These are phyloP conservation scores for Microtus oregoni DNA, from an alignment of 2,113 vertebrate species.

Conservation along the genomic window DNA sequence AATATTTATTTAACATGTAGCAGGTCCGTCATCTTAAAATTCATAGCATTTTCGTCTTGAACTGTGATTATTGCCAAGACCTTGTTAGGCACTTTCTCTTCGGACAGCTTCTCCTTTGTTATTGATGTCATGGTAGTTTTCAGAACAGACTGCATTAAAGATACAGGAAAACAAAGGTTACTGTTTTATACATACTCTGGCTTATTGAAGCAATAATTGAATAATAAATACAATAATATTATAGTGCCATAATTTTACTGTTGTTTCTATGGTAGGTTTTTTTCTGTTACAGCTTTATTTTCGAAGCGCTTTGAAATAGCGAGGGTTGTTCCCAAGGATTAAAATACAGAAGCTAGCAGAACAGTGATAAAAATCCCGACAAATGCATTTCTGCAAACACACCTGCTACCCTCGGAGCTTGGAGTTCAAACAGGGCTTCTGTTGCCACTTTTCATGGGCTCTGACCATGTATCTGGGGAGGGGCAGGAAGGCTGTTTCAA, in stretches of 20 bases:
- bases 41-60: slow-evolving; percentile 54
- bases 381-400: slow-evolving; percentile 30
- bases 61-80: slow-evolving; percentile 36
- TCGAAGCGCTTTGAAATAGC: slow-evolving; percentile 47
- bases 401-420: not conserved
- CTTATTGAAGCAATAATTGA: slow-evolving; percentile 51
- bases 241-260: slow-evolving; percentile 50
- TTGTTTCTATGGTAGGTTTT: slow-evolving; percentile 54
- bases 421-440: slow-evolving; percentile 25
- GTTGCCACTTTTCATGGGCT: not conserved
- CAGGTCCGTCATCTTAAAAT: slow-evolving; percentile 63
- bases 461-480: slow-evolving; percentile 10
- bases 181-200: not conserved
- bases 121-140: not conserved
- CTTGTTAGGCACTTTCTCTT: slow-evolving; percentile 46
- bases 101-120: slow-evolving; percentile 50
- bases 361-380: slow-evolving; percentile 33
- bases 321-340: slow-evolving; percentile 53
- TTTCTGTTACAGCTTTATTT: slow-evolving; percentile 60
- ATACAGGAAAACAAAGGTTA: slow-evolving; percentile 2
- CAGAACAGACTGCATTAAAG: slow-evolving; percentile 48
- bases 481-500: not conserved
- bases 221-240: slow-evolving; percentile 60
- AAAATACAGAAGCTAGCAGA: slow-evolving; percentile 35
- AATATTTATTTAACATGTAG: slow-evolving; percentile 55